Evolutionary conservation across 2,113 vertebrate genomes (phyloP).

Genomic region (Rhynchomys soricoides): DNA sequence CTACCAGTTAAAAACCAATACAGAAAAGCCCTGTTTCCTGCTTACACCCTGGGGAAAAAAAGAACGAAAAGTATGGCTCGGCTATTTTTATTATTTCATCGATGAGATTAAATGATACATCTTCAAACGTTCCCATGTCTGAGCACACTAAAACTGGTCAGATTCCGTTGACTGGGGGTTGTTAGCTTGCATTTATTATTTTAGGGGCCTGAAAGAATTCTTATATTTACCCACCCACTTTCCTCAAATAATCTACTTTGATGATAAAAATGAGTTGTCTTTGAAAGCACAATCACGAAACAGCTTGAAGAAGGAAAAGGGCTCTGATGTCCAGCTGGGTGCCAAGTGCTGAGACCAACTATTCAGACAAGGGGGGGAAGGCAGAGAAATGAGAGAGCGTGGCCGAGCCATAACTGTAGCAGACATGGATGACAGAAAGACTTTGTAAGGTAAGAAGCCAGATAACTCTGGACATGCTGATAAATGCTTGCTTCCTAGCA

Average conservation of each 20-base stretch:
- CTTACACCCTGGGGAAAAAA: conserved; percentile 25
- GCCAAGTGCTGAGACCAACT: neutral
- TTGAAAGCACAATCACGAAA: conserved; percentile 34
- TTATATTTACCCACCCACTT: conserved; percentile 41
- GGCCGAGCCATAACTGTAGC: rapidly evolving
- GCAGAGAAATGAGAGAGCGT: neutral
- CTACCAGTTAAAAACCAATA: conserved; percentile 61
- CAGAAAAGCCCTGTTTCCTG: conserved; percentile 17
- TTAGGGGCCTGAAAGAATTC: conserved; percentile 38
- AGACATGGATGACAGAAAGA: neutral
- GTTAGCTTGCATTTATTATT: conserved; percentile 27
- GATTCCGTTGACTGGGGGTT: neutral
- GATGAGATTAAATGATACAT: conserved; percentile 43
- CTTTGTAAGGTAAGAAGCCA: neutral
- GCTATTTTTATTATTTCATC: conserved; percentile 47
- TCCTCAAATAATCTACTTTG: conserved; percentile 67
- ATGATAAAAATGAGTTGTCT: conserved; percentile 28
- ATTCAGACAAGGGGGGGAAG: neutral
- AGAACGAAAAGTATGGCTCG: neutral
- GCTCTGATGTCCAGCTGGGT: neutral
- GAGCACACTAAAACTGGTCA: neutral
- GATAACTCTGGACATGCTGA: too few relatives aligned
- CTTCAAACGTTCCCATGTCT: conserved; percentile 57
- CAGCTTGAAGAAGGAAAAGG: conserved; percentile 31
- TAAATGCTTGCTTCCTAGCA: neutral